These are phyloP conservation scores for Anguilla marmorata DNA, from an alignment of 2,797 vertebrate genomes.

Conservation along the genomic window DNA sequence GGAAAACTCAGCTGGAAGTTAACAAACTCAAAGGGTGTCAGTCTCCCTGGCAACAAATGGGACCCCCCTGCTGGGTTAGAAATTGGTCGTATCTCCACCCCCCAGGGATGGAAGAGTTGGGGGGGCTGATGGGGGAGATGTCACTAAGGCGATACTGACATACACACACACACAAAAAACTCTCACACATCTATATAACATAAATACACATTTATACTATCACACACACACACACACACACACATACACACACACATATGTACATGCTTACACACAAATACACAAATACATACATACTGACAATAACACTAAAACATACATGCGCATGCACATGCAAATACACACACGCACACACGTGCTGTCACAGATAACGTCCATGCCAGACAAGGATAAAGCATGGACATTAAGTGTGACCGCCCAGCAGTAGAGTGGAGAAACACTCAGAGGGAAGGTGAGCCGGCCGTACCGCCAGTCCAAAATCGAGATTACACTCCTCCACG, in stretches of 20 bases:
- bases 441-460: background rate
- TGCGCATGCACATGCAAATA: background rate
- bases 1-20: conserved; percentile 33
- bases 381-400: too few species aligned
- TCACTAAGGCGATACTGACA: conserved; percentile 33
- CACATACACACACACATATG: conserved; percentile 28
- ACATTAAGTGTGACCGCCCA: too few species aligned
- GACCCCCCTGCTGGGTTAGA: conserved; percentile 23
- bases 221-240: background rate
- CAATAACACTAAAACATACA: background rate
- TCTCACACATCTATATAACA: background rate
- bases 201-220: background rate
- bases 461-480: background rate
- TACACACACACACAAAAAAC: background rate
- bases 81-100: conserved; percentile 30
- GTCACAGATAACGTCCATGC: background rate
- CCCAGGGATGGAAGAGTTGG: conserved; percentile 30
- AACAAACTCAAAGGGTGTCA: conserved; percentile 36
- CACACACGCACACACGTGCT: background rate
- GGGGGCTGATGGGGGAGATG: conserved; percentile 30
- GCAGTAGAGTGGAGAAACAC: background rate
- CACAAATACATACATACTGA: background rate
- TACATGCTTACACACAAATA: background rate
- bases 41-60: conserved; percentile 26
- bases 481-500: background rate